Conservation (phyloP, 1,140 invertebrate species). For the Hyles euphorbiae region DNA sequence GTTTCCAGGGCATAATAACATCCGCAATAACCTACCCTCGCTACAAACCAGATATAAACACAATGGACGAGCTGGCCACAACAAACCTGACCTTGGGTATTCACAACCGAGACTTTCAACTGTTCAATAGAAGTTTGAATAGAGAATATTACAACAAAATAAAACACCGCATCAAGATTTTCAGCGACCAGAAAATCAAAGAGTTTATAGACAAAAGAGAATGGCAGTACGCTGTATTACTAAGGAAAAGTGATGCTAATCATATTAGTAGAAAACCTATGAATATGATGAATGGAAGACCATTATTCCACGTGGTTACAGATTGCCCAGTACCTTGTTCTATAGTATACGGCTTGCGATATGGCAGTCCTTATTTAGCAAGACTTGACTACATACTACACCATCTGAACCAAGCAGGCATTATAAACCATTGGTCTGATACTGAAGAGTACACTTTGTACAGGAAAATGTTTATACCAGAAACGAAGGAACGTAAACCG, state of each 20-base stretch:
- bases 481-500: constrained; percentile 46
- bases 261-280: constrained; percentile 43
- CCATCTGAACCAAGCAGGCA: constrained; percentile 54
- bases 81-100: constrained; percentile 54
- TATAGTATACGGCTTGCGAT: constrained; percentile 54
- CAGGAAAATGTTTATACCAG: constrained; percentile 32
- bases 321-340: constrained; percentile 62
- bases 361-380: constrained; percentile 59
- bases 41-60: constrained; percentile 50
- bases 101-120: constrained; percentile 46
- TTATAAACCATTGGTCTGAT: constrained; percentile 50
- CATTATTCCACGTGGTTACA: constrained; percentile 45
- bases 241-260: constrained; percentile 49
- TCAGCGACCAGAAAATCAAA: constrained; percentile 52
- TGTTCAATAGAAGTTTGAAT: constrained; percentile 46
- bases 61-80: constrained; percentile 34
- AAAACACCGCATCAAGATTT: constrained; percentile 38
- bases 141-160: constrained; percentile 27
- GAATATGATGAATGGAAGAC: constrained; percentile 50
- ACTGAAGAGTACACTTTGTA: constrained; percentile 41
- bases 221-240: constrained; percentile 52
- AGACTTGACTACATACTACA: constrained; percentile 45
- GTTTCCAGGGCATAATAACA: constrained; percentile 59
- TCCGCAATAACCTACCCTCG: constrained; percentile 63
- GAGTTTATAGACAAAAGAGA: constrained; percentile 44